Percentiles rank a stretch among this genome's conserved stretches.
phyloP scores from a whole-genome alignment of 2,888 invertebrate species.

The Miltochrista miniata region DNA sequence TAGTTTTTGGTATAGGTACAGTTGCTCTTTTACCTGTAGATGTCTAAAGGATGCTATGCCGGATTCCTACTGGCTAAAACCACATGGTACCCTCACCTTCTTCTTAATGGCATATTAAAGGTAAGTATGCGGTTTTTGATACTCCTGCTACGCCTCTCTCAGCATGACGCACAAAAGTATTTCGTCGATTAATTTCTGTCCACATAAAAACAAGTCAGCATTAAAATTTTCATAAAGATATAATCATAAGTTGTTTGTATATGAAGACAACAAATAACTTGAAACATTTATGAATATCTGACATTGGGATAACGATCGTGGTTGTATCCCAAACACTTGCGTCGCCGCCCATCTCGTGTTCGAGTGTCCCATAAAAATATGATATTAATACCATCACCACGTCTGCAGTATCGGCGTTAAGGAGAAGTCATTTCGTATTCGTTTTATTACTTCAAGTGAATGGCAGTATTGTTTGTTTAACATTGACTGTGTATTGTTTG shows the following conservation, averaged over 20 bases:
- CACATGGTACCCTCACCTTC: no score
- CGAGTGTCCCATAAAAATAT: conserved; percentile 44
- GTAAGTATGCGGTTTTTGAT: no score
- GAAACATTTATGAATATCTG: conserved; percentile 30
- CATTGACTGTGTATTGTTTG: not conserved
- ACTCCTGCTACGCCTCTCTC: no score
- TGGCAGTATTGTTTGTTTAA: not conserved
- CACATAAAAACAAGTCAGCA: no score
- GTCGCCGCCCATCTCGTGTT: conserved; percentile 49
- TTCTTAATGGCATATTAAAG: no score
- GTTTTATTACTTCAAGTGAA: not conserved
- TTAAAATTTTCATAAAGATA: no score
- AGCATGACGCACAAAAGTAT: no score
- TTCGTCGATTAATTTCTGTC: no score
- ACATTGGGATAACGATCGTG: conserved; percentile 31
- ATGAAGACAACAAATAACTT: conserved; percentile 18
- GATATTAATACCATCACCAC: conserved; percentile 40
- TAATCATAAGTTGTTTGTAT: not conserved
- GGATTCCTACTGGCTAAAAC: no score
- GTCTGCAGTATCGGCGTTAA: conserved; percentile 32
- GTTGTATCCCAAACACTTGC: conserved; percentile 38
- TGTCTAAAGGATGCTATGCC: no score
- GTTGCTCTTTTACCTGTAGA: no score
- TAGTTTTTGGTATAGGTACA: no score
- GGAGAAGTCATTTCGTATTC: conserved; percentile 14